These are phyloP conservation scores for Calidris pugnax DNA, from an alignment of 2,113 vertebrate species.

Conservation along the genomic window DNA sequence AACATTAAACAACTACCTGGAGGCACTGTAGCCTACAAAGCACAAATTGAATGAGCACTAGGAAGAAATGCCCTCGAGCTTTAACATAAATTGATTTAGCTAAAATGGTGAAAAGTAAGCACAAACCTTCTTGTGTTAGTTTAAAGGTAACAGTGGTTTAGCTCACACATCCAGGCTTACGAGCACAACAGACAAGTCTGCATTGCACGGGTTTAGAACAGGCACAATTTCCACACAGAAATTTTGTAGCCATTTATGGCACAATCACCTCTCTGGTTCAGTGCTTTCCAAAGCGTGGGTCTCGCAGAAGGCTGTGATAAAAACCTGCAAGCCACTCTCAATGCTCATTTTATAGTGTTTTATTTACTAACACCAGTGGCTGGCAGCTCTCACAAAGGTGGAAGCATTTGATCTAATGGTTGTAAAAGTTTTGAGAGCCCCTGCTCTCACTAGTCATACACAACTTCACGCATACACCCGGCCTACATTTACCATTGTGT, in stretches of 20 bases:
- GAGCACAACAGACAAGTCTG: neutral
- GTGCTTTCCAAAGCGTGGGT: neutral
- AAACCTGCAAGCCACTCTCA: neutral
- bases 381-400: neutral
- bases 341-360: neutral
- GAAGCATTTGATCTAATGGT: neutral
- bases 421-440: neutral
- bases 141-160: neutral
- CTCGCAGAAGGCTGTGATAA: neutral
- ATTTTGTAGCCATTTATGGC: neutral
- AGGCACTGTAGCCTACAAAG: neutral
- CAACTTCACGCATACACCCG: neutral
- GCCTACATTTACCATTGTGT: neutral
- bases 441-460: neutral
- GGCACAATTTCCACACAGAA: neutral
- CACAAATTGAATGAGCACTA: neutral
- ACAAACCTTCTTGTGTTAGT: neutral
- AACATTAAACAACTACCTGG: constrained; percentile 24
- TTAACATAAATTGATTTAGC: constrained; percentile 10
- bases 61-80: constrained; percentile 1
- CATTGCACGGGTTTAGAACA: neutral
- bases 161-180: neutral
- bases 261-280: neutral
- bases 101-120: constrained; percentile 2
- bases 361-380: neutral